These are phyloP conservation scores for Drosophila subsilvestris DNA, from an alignment of 2,888 invertebrate species.

Conservation along the genomic window DNA sequence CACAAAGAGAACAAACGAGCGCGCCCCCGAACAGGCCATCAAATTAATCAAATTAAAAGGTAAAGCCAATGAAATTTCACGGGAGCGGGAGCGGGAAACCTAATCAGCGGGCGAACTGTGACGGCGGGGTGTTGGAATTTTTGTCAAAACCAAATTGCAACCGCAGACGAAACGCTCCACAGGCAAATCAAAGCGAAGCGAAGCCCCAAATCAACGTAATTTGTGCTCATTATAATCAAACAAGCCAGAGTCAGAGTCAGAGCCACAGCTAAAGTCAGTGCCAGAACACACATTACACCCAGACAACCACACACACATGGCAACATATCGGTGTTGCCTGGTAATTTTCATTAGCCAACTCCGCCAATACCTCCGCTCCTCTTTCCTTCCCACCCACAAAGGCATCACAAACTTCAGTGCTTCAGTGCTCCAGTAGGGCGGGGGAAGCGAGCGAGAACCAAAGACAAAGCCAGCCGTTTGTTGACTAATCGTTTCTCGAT, in stretches of 20 bases:
- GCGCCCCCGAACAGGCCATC: slow-evolving; percentile 7
- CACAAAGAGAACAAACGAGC: slow-evolving; percentile 13
- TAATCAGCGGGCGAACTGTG: slow-evolving; percentile 21
- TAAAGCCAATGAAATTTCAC: slow-evolving; percentile 49
- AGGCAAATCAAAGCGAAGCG: slow-evolving; percentile 39
- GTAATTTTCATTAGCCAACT: slow-evolving; percentile 51
- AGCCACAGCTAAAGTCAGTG: not conserved
- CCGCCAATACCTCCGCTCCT: slow-evolving; percentile 26
- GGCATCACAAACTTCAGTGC: not conserved
- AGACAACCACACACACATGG: slow-evolving; percentile 16
- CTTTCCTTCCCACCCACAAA: not conserved
- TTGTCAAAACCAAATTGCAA: slow-evolving; percentile 42
- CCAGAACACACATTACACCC: slow-evolving; percentile 19
- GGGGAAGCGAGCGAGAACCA: slow-evolving; percentile 13
- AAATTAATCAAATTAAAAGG: slow-evolving; percentile 51
- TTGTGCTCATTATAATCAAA: slow-evolving; percentile 65
- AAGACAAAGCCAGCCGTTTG: slow-evolving; percentile 37
- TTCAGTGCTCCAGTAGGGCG: not conserved
- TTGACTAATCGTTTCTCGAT: slow-evolving; percentile 68
- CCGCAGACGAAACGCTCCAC: slow-evolving; percentile 13
- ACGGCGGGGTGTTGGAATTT: slow-evolving; percentile 2
- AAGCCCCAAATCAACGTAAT: slow-evolving; percentile 63
- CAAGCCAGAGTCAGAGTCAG: slow-evolving; percentile 9
- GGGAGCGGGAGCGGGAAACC: not conserved
- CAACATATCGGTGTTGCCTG: slow-evolving; percentile 25